These are phyloP conservation scores for Dicentrarchus labrax DNA, from an alignment of 2,113 vertebrate species.

Conservation along the genomic window DNA sequence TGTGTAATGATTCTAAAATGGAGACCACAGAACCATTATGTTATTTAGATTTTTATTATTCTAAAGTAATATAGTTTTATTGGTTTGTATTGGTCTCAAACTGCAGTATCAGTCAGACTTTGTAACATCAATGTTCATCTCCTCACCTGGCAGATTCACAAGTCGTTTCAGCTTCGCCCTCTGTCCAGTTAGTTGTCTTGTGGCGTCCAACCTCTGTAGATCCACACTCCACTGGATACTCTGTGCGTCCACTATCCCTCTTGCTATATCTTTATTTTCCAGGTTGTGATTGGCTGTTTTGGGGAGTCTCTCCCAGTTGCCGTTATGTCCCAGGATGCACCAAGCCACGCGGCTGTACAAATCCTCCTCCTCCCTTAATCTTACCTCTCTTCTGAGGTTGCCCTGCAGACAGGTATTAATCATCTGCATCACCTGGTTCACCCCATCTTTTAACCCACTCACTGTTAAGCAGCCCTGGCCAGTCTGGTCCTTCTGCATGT, in stretches of 20 bases:
- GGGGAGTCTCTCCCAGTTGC: slow-evolving; percentile 73
- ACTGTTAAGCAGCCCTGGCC: slow-evolving; percentile 23
- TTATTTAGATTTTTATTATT: not conserved
- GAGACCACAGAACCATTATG: not conserved
- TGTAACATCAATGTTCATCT: not conserved
- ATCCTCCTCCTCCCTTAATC: slow-evolving; percentile 50
- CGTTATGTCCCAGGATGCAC: slow-evolving; percentile 67
- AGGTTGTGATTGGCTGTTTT: slow-evolving; percentile 67
- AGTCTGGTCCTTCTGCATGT: accelerated
- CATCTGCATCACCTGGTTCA: slow-evolving; percentile 49
- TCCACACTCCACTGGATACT: slow-evolving; percentile 52
- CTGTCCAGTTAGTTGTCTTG: accelerated
- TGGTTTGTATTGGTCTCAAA: not conserved
- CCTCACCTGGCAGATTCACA: slow-evolving; percentile 65
- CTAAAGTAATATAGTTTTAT: not conserved
- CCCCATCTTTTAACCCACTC: slow-evolving; percentile 66
- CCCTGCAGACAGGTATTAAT: not conserved
- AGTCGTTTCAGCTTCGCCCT: slow-evolving; percentile 64
- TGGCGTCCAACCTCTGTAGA: slow-evolving; percentile 34
- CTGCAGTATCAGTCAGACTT: not conserved
- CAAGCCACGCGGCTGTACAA: slow-evolving; percentile 66
- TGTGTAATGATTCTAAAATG: too few species aligned
- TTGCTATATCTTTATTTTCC: slow-evolving; percentile 41
- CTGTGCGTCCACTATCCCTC: slow-evolving; percentile 61
- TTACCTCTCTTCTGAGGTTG: slow-evolving; percentile 33